phyloP scores from a whole-genome alignment of 2,888 invertebrate genomes.

The Andrena haemorrhoa region DNA sequence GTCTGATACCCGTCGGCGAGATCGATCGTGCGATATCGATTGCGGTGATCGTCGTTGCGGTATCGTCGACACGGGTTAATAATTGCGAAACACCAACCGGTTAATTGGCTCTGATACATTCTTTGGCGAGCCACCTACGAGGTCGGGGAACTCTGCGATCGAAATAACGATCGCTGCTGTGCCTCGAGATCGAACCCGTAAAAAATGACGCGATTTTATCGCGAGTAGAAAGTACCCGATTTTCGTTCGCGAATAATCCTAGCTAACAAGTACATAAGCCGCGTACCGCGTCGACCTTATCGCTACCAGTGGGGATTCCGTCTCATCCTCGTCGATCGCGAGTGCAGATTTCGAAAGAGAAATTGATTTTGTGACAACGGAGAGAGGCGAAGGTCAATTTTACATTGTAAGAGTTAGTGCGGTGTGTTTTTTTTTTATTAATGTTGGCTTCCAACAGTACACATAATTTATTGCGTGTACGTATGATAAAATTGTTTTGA shows the following conservation, averaged over 20 bases:
- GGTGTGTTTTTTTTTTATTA: no score
- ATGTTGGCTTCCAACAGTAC: no score
- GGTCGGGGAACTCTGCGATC: constrained; percentile 22
- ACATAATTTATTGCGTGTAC: no score
- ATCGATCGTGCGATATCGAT: constrained; percentile 36
- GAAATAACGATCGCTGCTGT: constrained; percentile 22
- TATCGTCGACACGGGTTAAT: constrained; percentile 29
- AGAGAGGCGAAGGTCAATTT: neutral
- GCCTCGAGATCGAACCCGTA: neutral
- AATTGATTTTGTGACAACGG: constrained; percentile 27
- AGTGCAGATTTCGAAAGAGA: constrained; percentile 30
- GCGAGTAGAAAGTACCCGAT: constrained; percentile 43
- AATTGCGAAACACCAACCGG: constrained; percentile 46
- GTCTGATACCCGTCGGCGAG: constrained; percentile 9
- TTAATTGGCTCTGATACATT: constrained; percentile 41
- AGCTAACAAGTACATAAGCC: neutral
- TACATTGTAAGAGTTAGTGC: no score
- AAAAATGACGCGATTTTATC: constrained; percentile 25
- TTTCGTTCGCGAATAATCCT: constrained; percentile 17
- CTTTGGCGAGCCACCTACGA: constrained; percentile 18
- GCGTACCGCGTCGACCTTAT: constrained; percentile 27
- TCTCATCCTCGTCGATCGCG: neutral
- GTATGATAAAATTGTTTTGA: no score
- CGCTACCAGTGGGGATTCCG: constrained; percentile 1
- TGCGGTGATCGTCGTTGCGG: constrained; percentile 34